Conservation (phyloP, 1,140 invertebrate genomes). For the Brachionus angularis region DNA sequence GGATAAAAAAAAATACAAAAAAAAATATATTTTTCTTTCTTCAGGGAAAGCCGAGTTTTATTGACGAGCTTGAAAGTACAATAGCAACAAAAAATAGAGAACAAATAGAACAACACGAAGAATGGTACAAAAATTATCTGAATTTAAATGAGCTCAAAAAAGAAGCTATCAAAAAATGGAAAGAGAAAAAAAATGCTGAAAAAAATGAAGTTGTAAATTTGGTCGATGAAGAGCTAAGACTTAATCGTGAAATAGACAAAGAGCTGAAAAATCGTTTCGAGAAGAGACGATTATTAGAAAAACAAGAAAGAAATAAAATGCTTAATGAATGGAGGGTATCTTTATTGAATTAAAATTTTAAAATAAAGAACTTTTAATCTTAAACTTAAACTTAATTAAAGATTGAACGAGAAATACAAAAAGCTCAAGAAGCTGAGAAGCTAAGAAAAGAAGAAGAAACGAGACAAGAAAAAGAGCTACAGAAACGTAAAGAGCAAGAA, state of each 20-base stretch:
- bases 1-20: neutral
- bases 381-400: constrained; percentile 33
- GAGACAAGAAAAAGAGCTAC: constrained; percentile 49
- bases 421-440: constrained; percentile 51
- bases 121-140: constrained; percentile 55
- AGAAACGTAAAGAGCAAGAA: constrained; percentile 51
- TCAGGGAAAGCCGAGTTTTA: constrained; percentile 51
- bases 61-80: constrained; percentile 50
- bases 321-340: constrained; percentile 54
- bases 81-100: constrained; percentile 52
- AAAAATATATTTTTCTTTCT: neutral
- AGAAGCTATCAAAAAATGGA: constrained; percentile 55
- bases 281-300: constrained; percentile 48
- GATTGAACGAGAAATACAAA: constrained; percentile 55
- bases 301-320: constrained; percentile 48
- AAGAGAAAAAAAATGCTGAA: constrained; percentile 49
- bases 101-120: constrained; percentile 53
- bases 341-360: neutral
- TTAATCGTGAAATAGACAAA: constrained; percentile 46
- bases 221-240: constrained; percentile 36
- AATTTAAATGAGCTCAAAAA: constrained; percentile 54
- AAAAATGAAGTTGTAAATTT: constrained; percentile 20
- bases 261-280: constrained; percentile 46
- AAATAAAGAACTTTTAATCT: neutral
- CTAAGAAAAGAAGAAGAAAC: constrained; percentile 48